A percentile compares a stretch with the other conserved stretches of the same genome.
These are phyloP conservation scores for Heteractis magnifica DNA, from an alignment of 92 coral and sea anemone genomes.

Conservation along the genomic window DNA sequence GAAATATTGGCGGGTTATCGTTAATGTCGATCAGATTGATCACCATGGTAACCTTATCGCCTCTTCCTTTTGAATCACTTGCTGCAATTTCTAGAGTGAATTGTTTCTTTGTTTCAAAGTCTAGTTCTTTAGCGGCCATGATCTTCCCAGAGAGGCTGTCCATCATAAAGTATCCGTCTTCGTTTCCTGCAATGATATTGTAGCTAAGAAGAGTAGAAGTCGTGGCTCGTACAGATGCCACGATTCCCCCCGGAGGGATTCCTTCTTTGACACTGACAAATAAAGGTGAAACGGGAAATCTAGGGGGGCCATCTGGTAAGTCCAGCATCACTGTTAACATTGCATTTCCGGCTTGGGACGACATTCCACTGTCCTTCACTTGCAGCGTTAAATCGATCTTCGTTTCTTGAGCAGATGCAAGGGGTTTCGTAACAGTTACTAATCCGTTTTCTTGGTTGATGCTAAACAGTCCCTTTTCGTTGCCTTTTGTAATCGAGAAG, in stretches of 20 bases:
- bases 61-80: conserved; percentile 52
- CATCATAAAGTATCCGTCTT: conserved; percentile 50
- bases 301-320: conserved; percentile 58
- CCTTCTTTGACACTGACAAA: conserved; percentile 60
- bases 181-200: conserved; percentile 61
- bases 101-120: conserved; percentile 51
- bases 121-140: conserved; percentile 49
- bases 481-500: conserved; percentile 59
- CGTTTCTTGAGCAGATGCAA: conserved; percentile 36
- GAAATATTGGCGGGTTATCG: conserved; percentile 65
- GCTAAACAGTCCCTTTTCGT: conserved; percentile 55
- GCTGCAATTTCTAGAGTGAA: conserved; percentile 52
- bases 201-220: conserved; percentile 56
- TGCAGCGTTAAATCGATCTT: conserved; percentile 45
- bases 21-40: conserved; percentile 60
- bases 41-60: conserved; percentile 51
- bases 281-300: conserved; percentile 55
- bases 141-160: conserved; percentile 71
- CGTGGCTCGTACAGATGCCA: conserved; percentile 56
- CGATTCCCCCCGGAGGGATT: conserved; percentile 49
- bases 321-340: conserved; percentile 40
- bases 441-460: conserved; percentile 68
- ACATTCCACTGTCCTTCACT: conserved; percentile 50
- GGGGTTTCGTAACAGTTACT: conserved; percentile 45
- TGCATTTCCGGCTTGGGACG: conserved; percentile 38